Evolutionary conservation across 2,888 invertebrate species (phyloP).

Genomic region (Leptura quadrifasciata): DNA sequence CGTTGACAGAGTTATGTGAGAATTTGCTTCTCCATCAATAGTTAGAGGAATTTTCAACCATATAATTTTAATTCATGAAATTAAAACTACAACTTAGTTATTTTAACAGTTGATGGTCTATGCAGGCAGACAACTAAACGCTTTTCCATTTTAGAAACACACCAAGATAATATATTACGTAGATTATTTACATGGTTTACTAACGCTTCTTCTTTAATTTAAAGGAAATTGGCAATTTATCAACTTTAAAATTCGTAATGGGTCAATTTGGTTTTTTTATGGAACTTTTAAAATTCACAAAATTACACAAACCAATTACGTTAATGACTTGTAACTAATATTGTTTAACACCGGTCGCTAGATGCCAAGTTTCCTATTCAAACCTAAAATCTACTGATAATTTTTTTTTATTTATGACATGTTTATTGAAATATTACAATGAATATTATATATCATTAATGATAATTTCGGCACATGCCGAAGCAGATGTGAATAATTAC

Average conservation of each 20-base stretch:
- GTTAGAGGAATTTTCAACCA: conserved; percentile 17
- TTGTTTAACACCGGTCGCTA: background rate
- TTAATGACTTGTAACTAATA: background rate
- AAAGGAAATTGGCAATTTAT: background rate
- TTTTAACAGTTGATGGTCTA: conserved; percentile 4
- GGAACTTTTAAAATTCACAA: background rate
- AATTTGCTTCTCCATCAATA: conserved; percentile 12
- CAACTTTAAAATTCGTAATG: background rate
- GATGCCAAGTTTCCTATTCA: too few species aligned
- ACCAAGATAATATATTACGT: background rate
- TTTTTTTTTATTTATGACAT: too few species aligned
- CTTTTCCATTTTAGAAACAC: background rate
- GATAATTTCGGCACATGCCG: too few species aligned
- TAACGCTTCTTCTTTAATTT: background rate
- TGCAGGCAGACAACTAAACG: background rate
- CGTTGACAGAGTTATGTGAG: conserved; percentile 23
- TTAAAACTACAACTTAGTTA: conserved; percentile 1
- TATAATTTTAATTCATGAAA: conserved; percentile 8
- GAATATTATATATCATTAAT: too few species aligned
- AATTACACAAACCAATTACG: background rate
- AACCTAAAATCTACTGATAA: too few species aligned
- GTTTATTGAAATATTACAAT: too few species aligned
- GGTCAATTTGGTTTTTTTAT: background rate
- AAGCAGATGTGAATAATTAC: too few species aligned
- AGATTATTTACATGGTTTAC: background rate